These are phyloP conservation scores for Sphecodes monilicornis DNA, from an alignment of 2,888 invertebrate genomes.

Conservation along the genomic window DNA sequence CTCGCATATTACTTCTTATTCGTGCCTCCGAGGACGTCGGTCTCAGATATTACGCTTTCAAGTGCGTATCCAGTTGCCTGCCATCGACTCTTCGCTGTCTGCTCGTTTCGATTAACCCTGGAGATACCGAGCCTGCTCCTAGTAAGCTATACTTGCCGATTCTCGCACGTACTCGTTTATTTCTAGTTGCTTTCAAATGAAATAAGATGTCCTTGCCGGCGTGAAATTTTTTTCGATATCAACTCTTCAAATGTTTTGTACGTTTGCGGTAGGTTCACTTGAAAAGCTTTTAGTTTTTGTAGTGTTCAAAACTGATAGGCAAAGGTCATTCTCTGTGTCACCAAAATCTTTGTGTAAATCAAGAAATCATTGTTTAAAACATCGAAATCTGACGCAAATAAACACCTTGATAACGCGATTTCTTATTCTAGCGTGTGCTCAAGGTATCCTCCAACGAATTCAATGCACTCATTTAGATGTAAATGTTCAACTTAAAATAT, in stretches of 20 bases:
- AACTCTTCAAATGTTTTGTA: background rate
- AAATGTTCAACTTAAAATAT: too few relatives aligned
- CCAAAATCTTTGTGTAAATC: too few relatives aligned
- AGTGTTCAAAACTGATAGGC: too few relatives aligned
- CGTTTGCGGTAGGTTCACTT: background rate
- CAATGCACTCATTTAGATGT: too few relatives aligned
- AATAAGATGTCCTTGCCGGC: background rate
- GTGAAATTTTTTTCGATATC: background rate
- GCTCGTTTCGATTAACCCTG: background rate
- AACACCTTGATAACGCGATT: too few relatives aligned
- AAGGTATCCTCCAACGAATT: too few relatives aligned
- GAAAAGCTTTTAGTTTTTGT: background rate
- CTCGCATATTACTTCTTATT: conserved; percentile 32
- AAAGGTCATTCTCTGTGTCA: too few relatives aligned
- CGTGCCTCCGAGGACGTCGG: background rate
- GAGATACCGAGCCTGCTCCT: background rate
- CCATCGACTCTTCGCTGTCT: background rate
- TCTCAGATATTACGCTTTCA: background rate
- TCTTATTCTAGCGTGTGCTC: background rate
- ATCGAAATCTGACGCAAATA: too few relatives aligned
- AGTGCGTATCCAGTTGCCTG: background rate
- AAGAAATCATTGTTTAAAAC: too few relatives aligned
- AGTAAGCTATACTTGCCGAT: background rate
- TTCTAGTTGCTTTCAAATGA: background rate
- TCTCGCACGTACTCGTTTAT: background rate